Conservation (phyloP, 2,797 vertebrate species). For the Mallotus villosus region DNA sequence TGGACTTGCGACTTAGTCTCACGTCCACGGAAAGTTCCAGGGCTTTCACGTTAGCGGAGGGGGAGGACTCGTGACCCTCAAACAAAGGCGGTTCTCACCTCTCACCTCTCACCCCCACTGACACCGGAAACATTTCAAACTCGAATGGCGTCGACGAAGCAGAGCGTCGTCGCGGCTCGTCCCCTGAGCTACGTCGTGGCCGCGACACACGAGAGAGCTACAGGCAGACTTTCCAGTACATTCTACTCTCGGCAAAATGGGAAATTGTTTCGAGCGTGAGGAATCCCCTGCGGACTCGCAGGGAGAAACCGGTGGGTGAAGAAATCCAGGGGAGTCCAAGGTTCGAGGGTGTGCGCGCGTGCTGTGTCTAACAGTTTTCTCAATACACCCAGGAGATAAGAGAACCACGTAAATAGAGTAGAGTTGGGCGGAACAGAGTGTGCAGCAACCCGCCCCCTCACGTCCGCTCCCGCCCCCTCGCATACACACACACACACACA, state of each 20-base stretch:
- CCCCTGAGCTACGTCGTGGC: neutral
- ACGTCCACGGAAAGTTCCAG: no score
- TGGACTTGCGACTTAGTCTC: no score
- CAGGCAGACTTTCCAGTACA: neutral
- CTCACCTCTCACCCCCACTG: neutral
- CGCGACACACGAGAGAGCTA: neutral
- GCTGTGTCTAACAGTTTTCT: neutral
- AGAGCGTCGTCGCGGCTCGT: neutral
- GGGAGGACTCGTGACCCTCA: no score
- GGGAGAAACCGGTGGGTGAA: neutral
- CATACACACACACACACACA: neutral
- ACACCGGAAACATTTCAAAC: no score
- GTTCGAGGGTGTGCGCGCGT: no score
- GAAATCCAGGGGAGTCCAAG: neutral
- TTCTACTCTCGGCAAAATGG: neutral
- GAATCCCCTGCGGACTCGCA: neutral
- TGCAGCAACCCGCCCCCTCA: neutral
- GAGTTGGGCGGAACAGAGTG: neutral
- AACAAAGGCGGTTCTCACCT: neutral
- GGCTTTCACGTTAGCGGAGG: no score
- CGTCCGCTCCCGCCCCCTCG: neutral
- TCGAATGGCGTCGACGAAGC: conserved; percentile 6
- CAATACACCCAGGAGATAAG: conserved; percentile 1
- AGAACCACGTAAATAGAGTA: neutral
- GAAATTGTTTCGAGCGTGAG: neutral